A percentile compares a stretch with the other conserved stretches of the same genome.
phyloP scores from a whole-genome alignment of 2,888 invertebrate genomes.

The Tetramorium bicarinatum region DNA sequence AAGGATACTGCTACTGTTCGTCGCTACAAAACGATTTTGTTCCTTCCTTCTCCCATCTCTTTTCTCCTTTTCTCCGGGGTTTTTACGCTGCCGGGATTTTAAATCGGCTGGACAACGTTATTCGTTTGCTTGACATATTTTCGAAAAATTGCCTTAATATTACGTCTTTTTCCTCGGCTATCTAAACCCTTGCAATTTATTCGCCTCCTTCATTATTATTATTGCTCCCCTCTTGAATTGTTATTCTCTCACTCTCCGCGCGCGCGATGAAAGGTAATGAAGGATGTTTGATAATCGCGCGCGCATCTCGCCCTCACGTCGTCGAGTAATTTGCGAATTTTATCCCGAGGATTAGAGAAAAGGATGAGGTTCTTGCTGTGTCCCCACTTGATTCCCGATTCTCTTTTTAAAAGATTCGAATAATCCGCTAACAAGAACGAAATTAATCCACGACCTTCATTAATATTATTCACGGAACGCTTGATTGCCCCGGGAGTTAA shows the following conservation, averaged over 20 bases:
- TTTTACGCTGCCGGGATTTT: slow-evolving; percentile 43
- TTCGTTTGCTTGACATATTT: slow-evolving; percentile 7
- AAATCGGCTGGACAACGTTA: slow-evolving; percentile 34
- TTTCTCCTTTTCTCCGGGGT: slow-evolving; percentile 48
- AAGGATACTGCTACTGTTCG: slow-evolving; percentile 81
- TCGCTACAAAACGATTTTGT: slow-evolving; percentile 72
- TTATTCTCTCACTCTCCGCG: neutral
- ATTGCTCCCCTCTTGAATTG: neutral
- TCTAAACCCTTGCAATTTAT: neutral
- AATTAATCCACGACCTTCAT: slow-evolving; percentile 59
- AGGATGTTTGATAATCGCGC: slow-evolving; percentile 30
- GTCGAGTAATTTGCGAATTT: slow-evolving; percentile 45
- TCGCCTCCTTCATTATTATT: neutral
- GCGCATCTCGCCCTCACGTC: neutral
- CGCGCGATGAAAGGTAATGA: slow-evolving; percentile 10
- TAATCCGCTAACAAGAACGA: slow-evolving; percentile 50
- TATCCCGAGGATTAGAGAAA: slow-evolving; percentile 46
- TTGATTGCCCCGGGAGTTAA: slow-evolving; percentile 55
- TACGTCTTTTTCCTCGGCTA: neutral
- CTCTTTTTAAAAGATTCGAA: slow-evolving; percentile 57
- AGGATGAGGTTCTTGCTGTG: slow-evolving; percentile 37
- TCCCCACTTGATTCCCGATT: slow-evolving; percentile 48
- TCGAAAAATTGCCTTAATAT: slow-evolving; percentile 12
- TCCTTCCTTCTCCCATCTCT: slow-evolving; percentile 58
- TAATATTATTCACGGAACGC: slow-evolving; percentile 51